phyloP scores from a whole-genome alignment of 2,113 vertebrate genomes.

The Pogona vitticeps region DNA sequence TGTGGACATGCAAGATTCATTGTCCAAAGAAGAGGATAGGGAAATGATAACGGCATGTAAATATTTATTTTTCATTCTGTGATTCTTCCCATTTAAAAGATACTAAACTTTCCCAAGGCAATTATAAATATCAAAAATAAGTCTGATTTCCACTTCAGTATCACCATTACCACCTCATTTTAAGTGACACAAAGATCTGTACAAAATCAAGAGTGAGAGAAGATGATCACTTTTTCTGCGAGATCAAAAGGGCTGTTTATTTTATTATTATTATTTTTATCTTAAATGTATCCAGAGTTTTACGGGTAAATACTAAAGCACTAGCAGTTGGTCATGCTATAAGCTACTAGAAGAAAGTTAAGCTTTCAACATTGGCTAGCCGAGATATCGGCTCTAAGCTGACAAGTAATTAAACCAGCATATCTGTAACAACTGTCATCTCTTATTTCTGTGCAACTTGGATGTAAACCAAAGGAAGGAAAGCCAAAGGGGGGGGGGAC shows the following conservation, averaged over 20 bases:
- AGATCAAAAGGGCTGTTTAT: constrained; percentile 83
- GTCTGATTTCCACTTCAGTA: neutral
- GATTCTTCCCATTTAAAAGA: neutral
- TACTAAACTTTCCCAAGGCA: neutral
- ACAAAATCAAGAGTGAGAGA: constrained; percentile 15
- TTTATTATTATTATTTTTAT: constrained; percentile 77
- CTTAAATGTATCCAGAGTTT: constrained; percentile 87
- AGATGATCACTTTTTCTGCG: constrained; percentile 46
- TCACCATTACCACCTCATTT: constrained; percentile 17
- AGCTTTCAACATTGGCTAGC: constrained; percentile 91
- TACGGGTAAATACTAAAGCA: constrained; percentile 88
- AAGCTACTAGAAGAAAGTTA: constrained; percentile 94
- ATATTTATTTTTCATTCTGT: neutral
- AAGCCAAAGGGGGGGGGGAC: constrained; percentile 67
- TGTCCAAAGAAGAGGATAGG: constrained; percentile 5
- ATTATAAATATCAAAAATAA: constrained; percentile 34
- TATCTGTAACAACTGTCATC: constrained; percentile 98
- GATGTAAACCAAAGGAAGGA: constrained; percentile 90
- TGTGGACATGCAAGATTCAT: neutral
- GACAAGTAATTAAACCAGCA: constrained; percentile 98
- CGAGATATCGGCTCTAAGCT: constrained; percentile 94
- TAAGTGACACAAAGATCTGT: constrained; percentile 9
- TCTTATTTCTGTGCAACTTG: constrained; percentile 94
- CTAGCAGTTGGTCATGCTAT: constrained; percentile 93
- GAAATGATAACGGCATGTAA: constrained; percentile 6